These are phyloP conservation scores for Drosophila kanapiae DNA, from an alignment of 1,140 invertebrate genomes.

Conservation along the genomic window DNA sequence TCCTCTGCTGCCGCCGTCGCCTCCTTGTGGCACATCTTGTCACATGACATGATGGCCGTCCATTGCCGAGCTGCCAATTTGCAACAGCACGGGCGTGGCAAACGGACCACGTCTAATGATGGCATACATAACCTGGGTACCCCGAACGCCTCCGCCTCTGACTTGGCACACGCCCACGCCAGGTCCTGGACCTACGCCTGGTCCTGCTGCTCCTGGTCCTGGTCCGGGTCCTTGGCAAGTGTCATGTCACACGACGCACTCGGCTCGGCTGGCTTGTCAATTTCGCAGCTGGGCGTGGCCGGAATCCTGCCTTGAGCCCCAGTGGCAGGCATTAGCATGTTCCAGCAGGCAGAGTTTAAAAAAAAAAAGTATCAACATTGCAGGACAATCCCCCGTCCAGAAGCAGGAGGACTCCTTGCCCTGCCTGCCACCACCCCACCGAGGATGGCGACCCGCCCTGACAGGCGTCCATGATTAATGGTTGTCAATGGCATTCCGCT, in stretches of 20 bases:
- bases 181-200: constrained; percentile 28
- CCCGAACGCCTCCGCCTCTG: constrained; percentile 22
- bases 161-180: constrained; percentile 32
- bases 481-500: constrained; percentile 83
- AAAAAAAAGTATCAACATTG: constrained; percentile 57
- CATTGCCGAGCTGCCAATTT: constrained; percentile 77
- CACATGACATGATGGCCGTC: constrained; percentile 74
- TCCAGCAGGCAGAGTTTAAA: constrained; percentile 67
- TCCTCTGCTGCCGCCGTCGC: neutral
- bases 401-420: constrained; percentile 2
- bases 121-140: constrained; percentile 75
- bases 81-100: constrained; percentile 77
- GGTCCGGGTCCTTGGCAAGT: constrained; percentile 66
- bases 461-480: constrained; percentile 85
- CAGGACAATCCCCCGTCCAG: constrained; percentile 62
- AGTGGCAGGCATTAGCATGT: constrained; percentile 79
- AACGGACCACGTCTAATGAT: constrained; percentile 82
- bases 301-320: constrained; percentile 71
- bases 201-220: constrained; percentile 20
- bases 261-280: constrained; percentile 73
- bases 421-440: constrained; percentile 12
- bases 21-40: constrained; percentile 49
- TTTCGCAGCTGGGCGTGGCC: constrained; percentile 80
- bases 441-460: constrained; percentile 69
- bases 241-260: constrained; percentile 81